These are phyloP conservation scores for Baryphthengus martii DNA, from an alignment of 2,113 vertebrate species.

Conservation along the genomic window DNA sequence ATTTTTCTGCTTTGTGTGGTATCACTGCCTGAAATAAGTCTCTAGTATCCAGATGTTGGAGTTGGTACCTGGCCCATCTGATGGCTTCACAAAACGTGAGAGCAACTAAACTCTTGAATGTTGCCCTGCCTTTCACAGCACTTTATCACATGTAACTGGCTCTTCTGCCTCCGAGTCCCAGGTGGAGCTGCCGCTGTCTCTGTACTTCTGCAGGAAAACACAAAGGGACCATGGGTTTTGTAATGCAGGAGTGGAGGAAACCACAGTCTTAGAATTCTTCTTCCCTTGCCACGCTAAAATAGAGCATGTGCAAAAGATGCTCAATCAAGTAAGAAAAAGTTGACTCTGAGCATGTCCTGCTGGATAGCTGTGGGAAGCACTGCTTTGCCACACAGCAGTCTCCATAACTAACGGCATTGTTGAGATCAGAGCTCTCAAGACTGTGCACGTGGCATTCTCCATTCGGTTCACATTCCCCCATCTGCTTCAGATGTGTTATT, in stretches of 20 bases:
- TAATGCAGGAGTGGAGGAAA: not conserved
- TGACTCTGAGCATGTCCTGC: not conserved
- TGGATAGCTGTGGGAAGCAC: not conserved
- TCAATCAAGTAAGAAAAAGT: not conserved
- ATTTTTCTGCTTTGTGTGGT: not conserved
- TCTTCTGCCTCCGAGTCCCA: not conserved
- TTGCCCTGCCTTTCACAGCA: not conserved
- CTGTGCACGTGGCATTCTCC: not conserved
- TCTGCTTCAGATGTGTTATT: not conserved
- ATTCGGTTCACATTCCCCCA: not conserved
- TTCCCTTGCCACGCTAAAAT: not conserved
- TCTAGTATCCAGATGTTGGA: not conserved
- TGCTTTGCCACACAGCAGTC: not conserved
- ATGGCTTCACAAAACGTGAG: not conserved
- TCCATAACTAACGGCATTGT: not conserved
- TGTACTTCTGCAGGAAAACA: not conserved
- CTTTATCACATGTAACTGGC: not conserved
- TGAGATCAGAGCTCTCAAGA: not conserved
- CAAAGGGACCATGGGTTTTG: not conserved
- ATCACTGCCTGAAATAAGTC: not conserved
- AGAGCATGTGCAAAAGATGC: not conserved
- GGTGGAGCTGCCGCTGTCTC: not conserved
- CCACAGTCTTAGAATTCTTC: not conserved
- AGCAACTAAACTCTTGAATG: not conserved
- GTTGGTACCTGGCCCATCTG: not conserved